Base-by-base conservation (phyloP, 2,113 vertebrate species). In the Junco hyemalis region DNA sequence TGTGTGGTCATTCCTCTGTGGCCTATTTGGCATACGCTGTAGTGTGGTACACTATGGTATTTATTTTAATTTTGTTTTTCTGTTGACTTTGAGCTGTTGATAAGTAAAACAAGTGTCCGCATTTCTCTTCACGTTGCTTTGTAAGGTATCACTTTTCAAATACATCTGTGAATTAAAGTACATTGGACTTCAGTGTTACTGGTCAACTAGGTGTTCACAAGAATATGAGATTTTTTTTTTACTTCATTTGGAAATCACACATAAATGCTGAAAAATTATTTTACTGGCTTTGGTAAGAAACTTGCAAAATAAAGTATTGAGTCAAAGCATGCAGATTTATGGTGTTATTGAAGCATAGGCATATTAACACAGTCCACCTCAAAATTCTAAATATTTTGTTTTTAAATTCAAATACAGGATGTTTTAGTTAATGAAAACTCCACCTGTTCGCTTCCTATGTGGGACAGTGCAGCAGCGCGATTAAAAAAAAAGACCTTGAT, bases 291-390 rank as follows among this genome's bases (percentile, higher is more conserved):
- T 88, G 68, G 20, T 53, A 31, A 44, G 74, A 91, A 90, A 53
- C 44, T 60, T 88, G 12, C 86, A 59, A 92, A 79, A 81, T 88
- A 51, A 40, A 91, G 86, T 92, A 71, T 89, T 81, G 92, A 76
- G 36, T 48, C 38, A 76, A 92, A 77, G 25, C 35, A 4, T 65
- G 95, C 81, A 98, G 96, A 98, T 98, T 98, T 98, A 98, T 98
- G 95, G 81, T 97, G 98, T 98, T 98, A 97, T 96, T 97, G 97
- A 98, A 97, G 92, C 78, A 21, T 88, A 96, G 96, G 86, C 95
- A 97, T 97, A 96, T 96, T 97, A 90, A 87, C 48, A 83, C 88
- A 95, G 42, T 90, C 53, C 74, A 91, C 79, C 89, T 97, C 26
- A 96, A 98, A 98, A 97, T 96, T 94, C 90, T 33, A 76, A 86